A percentile compares a stretch with the other conserved stretches of the same genome.
phyloP scores from a whole-genome alignment of 2,797 vertebrate genomes.

The Eurystomus glaucurus region DNA sequence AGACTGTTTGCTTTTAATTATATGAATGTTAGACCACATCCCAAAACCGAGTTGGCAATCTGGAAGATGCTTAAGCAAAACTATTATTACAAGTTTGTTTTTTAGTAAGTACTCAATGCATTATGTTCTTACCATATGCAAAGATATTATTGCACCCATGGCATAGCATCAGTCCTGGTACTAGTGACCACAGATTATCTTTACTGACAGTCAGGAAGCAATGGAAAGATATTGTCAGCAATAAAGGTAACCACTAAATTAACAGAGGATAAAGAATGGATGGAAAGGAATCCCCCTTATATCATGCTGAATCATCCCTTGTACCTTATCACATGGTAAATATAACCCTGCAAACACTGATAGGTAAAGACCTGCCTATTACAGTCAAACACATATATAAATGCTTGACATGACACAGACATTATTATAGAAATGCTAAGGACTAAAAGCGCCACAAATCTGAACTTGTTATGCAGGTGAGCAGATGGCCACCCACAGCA shows the following conservation, averaged over 20 bases:
- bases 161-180: background rate
- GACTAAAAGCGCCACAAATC: background rate
- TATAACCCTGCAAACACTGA: background rate
- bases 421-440: background rate
- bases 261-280: background rate
- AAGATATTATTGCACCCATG: background rate
- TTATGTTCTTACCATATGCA: background rate
- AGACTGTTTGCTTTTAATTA: background rate
- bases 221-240: background rate
- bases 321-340: background rate
- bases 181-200: background rate
- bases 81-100: background rate
- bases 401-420: background rate
- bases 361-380: background rate
- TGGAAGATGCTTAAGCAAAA: background rate
- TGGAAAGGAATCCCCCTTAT: background rate
- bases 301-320: background rate
- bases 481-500: background rate
- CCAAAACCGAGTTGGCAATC: background rate
- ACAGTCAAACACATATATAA: background rate
- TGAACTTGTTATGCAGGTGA: background rate
- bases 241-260: background rate
- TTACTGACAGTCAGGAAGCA: background rate
- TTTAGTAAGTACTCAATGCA: background rate
- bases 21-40: background rate